Evolutionary conservation across 2,113 vertebrate genomes (phyloP).

Genomic region (Heloderma charlesbogerti): DNA sequence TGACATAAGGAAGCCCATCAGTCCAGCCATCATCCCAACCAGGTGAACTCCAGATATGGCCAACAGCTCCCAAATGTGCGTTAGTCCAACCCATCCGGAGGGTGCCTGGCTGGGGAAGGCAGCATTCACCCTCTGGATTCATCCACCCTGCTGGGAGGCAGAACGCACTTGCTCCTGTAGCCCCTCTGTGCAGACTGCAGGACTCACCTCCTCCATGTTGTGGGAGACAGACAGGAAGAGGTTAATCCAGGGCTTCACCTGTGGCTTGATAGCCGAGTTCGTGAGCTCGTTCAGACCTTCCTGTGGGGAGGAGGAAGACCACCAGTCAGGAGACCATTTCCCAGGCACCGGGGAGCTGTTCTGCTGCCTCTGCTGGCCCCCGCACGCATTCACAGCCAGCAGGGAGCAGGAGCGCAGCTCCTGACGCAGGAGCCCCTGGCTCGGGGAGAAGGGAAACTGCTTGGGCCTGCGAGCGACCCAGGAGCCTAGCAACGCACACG

Average conservation of each 20-base stretch:
- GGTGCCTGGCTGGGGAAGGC: too few species aligned
- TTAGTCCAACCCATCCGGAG: too few species aligned
- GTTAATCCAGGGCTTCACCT: slow-evolving; percentile 98
- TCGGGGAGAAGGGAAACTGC: neutral
- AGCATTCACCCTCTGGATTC: too few species aligned
- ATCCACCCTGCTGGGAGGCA: neutral
- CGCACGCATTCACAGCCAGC: neutral
- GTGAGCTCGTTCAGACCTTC: slow-evolving; percentile 93
- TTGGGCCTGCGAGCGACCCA: neutral
- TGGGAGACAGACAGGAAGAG: slow-evolving; percentile 94
- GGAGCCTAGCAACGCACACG: neutral
- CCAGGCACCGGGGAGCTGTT: neutral
- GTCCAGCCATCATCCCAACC: neutral
- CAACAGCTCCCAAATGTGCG: too few species aligned
- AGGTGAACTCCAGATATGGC: too few species aligned
- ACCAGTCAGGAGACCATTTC: neutral
- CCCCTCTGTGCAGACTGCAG: fast-evolving
- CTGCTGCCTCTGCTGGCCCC: neutral
- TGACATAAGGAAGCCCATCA: too few species aligned
- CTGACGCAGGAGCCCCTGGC: too few species aligned
- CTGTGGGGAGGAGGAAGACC: slow-evolving; percentile 70
- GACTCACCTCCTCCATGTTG: slow-evolving; percentile 95
- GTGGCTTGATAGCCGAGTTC: slow-evolving; percentile 93
- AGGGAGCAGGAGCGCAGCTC: neutral
- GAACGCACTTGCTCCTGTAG: neutral